A percentile compares a stretch with the other conserved stretches of the same genome.
Evolutionary conservation across 1,140 invertebrate species (phyloP).

Genomic region (Drosophila littoralis): DNA sequence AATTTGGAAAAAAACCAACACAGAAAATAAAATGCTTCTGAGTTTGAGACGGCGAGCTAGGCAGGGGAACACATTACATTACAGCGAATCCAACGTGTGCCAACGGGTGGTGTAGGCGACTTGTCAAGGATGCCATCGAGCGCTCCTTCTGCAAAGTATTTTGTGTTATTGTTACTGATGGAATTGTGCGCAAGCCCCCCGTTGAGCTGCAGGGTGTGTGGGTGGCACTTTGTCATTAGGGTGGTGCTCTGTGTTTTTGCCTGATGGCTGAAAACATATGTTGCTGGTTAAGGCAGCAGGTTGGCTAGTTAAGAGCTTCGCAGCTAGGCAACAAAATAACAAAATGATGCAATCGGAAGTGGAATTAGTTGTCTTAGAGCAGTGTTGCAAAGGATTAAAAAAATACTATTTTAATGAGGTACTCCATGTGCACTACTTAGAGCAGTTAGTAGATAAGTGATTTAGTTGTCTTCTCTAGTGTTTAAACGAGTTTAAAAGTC

Average conservation of each 20-base stretch:
- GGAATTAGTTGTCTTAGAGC: neutral
- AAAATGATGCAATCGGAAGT: neutral
- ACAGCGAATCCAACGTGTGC: slow-evolving; percentile 21
- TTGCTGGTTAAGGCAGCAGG: slow-evolving; percentile 26
- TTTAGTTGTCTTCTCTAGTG: too few species aligned
- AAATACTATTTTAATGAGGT: too few species aligned
- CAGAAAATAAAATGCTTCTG: neutral
- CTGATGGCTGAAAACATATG: slow-evolving; percentile 28
- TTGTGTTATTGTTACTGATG: slow-evolving; percentile 46
- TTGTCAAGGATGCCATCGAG: slow-evolving; percentile 54
- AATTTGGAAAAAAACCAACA: slow-evolving; percentile 14
- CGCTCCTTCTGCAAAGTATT: slow-evolving; percentile 55
- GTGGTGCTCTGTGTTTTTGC: neutral
- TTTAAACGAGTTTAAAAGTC: too few species aligned
- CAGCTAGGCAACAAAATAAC: slow-evolving; percentile 11
- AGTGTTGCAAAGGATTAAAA: neutral
- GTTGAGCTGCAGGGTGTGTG: neutral
- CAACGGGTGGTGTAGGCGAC: slow-evolving; percentile 10
- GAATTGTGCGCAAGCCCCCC: slow-evolving; percentile 44
- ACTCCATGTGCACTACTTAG: too few species aligned
- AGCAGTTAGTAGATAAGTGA: too few species aligned
- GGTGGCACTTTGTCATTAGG: slow-evolving; percentile 12
- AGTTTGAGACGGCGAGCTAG: neutral
- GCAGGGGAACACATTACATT: slow-evolving; percentile 21
- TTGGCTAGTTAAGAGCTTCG: slow-evolving; percentile 18